Evolutionary conservation across 2,113 vertebrate species (phyloP).

Genomic region (Passer domesticus): DNA sequence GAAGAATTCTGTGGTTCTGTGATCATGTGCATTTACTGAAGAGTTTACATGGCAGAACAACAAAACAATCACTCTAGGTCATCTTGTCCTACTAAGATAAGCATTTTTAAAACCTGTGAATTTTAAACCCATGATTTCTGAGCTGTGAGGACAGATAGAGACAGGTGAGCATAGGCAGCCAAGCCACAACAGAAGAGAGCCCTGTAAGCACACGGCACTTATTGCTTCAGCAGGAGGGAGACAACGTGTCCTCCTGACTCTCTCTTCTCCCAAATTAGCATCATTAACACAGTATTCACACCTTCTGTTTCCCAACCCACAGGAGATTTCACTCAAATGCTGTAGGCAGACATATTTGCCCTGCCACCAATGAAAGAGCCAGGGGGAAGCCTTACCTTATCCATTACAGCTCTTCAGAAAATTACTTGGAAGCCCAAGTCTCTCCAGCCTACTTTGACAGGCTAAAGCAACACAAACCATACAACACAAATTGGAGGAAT

Average conservation of each 20-base stretch:
- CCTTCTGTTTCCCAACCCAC: not conserved
- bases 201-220: fast-evolving
- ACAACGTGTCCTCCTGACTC: not conserved
- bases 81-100: not conserved
- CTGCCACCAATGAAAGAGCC: not conserved
- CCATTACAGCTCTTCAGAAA: not conserved
- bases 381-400: not conserved
- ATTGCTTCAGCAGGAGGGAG: not conserved
- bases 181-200: not conserved
- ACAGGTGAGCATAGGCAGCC: not conserved
- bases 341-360: not conserved
- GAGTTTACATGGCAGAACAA: not conserved
- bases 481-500: not conserved
- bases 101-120: not conserved
- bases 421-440: not conserved
- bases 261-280: not conserved
- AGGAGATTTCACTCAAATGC: not conserved
- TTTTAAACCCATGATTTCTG: not conserved
- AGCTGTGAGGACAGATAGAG: not conserved
- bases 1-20: not conserved
- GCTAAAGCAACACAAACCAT: not conserved
- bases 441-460: not conserved
- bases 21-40: not conserved
- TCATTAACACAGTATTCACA: not conserved
- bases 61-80: not conserved